phyloP scores from a whole-genome alignment of 1,140 invertebrate species.

The Drosophila bifasciata region DNA sequence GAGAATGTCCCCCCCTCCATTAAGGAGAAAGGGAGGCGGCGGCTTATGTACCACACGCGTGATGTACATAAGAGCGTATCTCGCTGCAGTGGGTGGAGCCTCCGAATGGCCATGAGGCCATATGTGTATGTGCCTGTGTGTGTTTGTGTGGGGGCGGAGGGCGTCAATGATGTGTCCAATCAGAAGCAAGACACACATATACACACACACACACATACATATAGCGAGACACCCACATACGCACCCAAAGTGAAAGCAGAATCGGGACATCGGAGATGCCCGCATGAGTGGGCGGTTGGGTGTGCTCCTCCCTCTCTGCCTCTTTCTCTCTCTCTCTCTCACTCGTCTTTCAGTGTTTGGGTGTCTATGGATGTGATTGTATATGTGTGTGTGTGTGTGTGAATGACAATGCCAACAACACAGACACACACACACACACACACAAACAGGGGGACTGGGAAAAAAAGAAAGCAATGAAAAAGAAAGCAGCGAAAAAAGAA shows the following conservation, averaged over 20 bases:
- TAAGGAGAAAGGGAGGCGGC: conserved; percentile 2
- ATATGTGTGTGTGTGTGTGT: conserved; percentile 25
- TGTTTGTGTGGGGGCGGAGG: conserved; percentile 36
- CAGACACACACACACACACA: conserved; percentile 12
- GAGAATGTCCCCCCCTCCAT: not conserved
- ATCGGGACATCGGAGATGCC: conserved; percentile 41
- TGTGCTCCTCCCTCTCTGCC: conserved; percentile 5
- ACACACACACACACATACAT: conserved; percentile 13
- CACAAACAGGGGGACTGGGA: conserved; percentile 7
- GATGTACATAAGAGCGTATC: conserved; percentile 51
- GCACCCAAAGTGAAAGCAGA: conserved; percentile 18
- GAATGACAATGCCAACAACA: conserved; percentile 34
- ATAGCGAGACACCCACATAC: conserved; percentile 23
- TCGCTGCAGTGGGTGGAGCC: conserved; percentile 70
- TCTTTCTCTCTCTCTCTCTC: conserved; percentile 3
- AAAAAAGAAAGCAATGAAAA: conserved; percentile 19
- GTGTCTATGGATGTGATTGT: not conserved
- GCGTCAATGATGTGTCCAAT: conserved; percentile 69
- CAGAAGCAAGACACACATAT: conserved; percentile 59
- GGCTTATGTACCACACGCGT: conserved; percentile 53
- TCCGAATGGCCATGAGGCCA: conserved; percentile 63
- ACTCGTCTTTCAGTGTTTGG: not conserved
- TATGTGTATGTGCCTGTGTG: conserved; percentile 20
- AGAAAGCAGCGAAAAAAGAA: conserved; percentile 9
- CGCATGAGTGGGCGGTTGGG: not conserved